These are phyloP conservation scores for Embiotoca jacksoni DNA, from an alignment of 2,113 vertebrate genomes.

Conservation along the genomic window DNA sequence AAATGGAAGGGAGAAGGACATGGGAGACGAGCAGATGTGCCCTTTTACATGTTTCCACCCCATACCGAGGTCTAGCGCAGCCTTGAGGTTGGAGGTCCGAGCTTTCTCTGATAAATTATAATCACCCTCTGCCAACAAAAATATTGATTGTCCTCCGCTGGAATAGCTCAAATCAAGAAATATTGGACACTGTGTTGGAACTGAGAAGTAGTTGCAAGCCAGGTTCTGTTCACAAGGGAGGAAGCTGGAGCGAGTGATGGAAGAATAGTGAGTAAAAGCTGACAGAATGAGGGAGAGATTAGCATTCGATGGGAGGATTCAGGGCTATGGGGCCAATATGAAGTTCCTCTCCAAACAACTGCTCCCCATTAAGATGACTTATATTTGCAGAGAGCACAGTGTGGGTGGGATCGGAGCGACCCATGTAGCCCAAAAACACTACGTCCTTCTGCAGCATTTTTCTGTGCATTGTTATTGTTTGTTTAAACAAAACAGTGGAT, in stretches of 20 bases:
- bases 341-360: slow-evolving; percentile 76
- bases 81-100: slow-evolving; percentile 62
- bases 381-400: slow-evolving; percentile 65
- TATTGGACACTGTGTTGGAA: slow-evolving; percentile 76
- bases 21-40: slow-evolving; percentile 33
- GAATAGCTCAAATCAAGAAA: slow-evolving; percentile 79
- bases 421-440: slow-evolving; percentile 38
- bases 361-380: slow-evolving; percentile 77
- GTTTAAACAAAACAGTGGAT: slow-evolving; percentile 61
- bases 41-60: slow-evolving; percentile 62
- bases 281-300: slow-evolving; percentile 70
- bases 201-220: slow-evolving; percentile 52
- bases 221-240: slow-evolving; percentile 68
- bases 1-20: slow-evolving; percentile 16
- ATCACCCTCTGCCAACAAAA: slow-evolving; percentile 77
- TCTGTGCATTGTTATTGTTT: slow-evolving; percentile 56
- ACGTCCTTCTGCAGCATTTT: slow-evolving; percentile 53
- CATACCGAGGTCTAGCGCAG: slow-evolving; percentile 13
- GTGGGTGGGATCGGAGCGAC: slow-evolving; percentile 74
- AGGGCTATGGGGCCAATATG: slow-evolving; percentile 68
- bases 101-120: slow-evolving; percentile 72
- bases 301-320: slow-evolving; percentile 69
- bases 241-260: slow-evolving; percentile 72
- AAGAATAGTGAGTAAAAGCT: slow-evolving; percentile 60
- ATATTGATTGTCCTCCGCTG: slow-evolving; percentile 78